Evolutionary conservation across 2,797 vertebrate genomes (phyloP).

Genomic region (Amblyopsis hoosieri): DNA sequence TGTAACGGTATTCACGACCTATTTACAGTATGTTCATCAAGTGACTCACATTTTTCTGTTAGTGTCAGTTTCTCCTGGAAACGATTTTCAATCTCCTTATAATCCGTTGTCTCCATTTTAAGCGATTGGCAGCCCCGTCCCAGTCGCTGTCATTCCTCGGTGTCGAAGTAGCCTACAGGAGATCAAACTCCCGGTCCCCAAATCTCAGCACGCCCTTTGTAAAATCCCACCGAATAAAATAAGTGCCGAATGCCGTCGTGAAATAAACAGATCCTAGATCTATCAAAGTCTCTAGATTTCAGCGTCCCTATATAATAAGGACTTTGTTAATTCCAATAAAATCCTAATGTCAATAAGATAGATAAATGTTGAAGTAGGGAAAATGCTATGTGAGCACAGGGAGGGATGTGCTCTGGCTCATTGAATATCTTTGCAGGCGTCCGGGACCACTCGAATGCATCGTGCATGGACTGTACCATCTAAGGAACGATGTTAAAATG

Average conservation of each 20-base stretch:
- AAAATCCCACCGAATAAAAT: conserved; percentile 52
- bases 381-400: conserved; percentile 7
- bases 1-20: conserved; percentile 9
- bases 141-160: conserved; percentile 78
- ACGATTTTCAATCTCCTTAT: conserved; percentile 66
- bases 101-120: conserved; percentile 77
- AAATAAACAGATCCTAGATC: conserved; percentile 1
- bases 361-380: conserved; percentile 37
- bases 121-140: conserved; percentile 46
- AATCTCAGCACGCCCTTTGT: conserved; percentile 71
- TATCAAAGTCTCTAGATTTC: not conserved
- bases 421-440: conserved; percentile 24
- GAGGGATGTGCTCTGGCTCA: conserved; percentile 32
- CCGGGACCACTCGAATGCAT: conserved; percentile 37
- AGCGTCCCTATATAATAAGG: conserved; percentile 8
- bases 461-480: conserved; percentile 61
- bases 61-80: conserved; percentile 76
- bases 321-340: conserved; percentile 26
- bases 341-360: conserved; percentile 42
- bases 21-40: not conserved
- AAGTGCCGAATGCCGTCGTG: conserved; percentile 5
- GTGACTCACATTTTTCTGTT: conserved; percentile 74
- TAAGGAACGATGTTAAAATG: not conserved
- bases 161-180: conserved; percentile 50
- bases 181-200: conserved; percentile 63